Evolutionary conservation across 2,797 vertebrate genomes (phyloP).

Genomic region (Aldrovandia affinis): DNA sequence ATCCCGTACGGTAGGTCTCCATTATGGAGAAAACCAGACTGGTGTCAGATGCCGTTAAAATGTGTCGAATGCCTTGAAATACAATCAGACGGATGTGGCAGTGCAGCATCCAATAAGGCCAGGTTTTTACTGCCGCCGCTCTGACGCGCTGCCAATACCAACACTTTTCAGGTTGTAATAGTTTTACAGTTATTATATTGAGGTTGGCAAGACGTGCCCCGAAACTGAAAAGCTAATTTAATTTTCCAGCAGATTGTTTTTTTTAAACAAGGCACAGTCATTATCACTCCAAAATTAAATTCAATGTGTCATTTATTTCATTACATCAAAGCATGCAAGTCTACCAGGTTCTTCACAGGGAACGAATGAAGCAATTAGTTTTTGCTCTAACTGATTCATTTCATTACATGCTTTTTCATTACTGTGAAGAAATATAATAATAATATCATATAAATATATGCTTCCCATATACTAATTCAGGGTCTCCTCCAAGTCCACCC

Average conservation of each 20-base stretch:
- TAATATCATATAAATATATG: not conserved
- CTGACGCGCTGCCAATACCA: constrained; percentile 66
- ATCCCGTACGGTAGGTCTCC: constrained; percentile 47
- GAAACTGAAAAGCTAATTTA: constrained; percentile 66
- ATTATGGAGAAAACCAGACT: constrained; percentile 49
- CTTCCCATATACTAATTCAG: not conserved
- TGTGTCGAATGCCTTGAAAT: constrained; percentile 56
- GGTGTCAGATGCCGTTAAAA: constrained; percentile 52
- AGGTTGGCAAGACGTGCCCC: constrained; percentile 62
- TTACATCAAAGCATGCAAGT: constrained; percentile 57
- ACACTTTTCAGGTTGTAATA: constrained; percentile 76
- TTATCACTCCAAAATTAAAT: constrained; percentile 57
- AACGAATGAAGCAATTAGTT: constrained; percentile 44
- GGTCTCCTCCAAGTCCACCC: not conserved
- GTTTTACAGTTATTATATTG: constrained; percentile 75
- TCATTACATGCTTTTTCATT: constrained; percentile 13
- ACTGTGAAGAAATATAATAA: not conserved
- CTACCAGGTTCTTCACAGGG: constrained; percentile 45
- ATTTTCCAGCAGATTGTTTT: constrained; percentile 63
- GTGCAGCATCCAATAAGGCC: constrained; percentile 48
- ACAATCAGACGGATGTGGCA: constrained; percentile 53
- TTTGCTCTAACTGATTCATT: constrained; percentile 37
- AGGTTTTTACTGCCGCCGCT: constrained; percentile 58
- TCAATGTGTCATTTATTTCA: constrained; percentile 65
- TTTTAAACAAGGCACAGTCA: constrained; percentile 56